A percentile compares a stretch with the other conserved stretches of the same genome.
These are phyloP conservation scores for Gymnocephalus cernua DNA, from an alignment of 2,113 vertebrate species.

Conservation along the genomic window DNA sequence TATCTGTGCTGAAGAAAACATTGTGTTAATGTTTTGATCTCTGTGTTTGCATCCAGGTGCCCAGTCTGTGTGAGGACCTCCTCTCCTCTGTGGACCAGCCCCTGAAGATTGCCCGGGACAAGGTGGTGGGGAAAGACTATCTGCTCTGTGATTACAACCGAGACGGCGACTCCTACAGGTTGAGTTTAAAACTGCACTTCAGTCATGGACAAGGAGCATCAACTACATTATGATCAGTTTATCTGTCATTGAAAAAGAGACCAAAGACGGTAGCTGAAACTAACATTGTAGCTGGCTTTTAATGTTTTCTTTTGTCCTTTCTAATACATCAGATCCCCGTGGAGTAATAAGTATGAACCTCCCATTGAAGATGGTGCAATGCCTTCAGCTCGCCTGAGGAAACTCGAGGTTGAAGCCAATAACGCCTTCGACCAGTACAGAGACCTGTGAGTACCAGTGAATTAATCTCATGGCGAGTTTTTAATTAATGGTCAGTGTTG, in stretches of 20 bases:
- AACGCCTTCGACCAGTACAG: constrained; percentile 99
- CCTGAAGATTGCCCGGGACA: constrained; percentile 97
- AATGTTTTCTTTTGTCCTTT: background rate
- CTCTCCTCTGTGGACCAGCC: constrained; percentile 99
- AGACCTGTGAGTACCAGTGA: constrained; percentile 87
- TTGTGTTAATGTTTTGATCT: background rate
- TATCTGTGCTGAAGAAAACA: background rate
- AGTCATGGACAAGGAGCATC: background rate
- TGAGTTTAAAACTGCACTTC: constrained; percentile 43
- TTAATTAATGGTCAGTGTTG: background rate
- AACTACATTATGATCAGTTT: background rate
- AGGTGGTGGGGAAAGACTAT: constrained; percentile 98
- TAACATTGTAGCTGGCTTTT: background rate
- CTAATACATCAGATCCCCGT: constrained; percentile 89
- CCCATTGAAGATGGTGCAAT: constrained; percentile 98
- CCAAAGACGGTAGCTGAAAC: background rate
- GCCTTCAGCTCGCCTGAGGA: constrained; percentile 96
- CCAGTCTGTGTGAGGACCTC: constrained; percentile 97
- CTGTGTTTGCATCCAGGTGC: constrained; percentile 86
- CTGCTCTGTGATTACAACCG: constrained; percentile 99
- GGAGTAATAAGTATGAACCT: constrained; percentile 99
- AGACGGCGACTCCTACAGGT: constrained; percentile 99
- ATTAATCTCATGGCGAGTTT: background rate
- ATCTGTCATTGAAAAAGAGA: background rate
- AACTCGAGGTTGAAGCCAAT: constrained; percentile 98